Base-by-base conservation (phyloP, 2,888 invertebrate genomes). In the Amiota minor region DNA sequence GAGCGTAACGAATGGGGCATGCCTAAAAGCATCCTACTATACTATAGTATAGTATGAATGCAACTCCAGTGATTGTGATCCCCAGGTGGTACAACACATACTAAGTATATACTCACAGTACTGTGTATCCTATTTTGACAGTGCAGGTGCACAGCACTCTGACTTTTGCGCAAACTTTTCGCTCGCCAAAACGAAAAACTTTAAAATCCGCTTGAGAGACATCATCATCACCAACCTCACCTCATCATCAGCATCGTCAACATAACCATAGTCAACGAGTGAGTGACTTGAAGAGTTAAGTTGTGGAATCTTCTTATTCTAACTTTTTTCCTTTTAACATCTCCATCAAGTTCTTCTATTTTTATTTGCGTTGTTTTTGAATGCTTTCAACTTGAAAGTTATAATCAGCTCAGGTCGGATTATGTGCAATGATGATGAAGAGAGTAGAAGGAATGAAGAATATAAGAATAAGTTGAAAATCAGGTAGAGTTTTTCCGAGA, bases 341-440 rank as follows among this genome's bases (percentile, higher is more conserved):
- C 35, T 23, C 35, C 35, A 35, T 35, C 35, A 35, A 35, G 35
- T 35, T 35, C 35, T 35, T 35, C 35, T 6, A 35, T 35, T 35
- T 35, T 35, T 35, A 35, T 35, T 2, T 35, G 2, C 35, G 6
- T 35, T 35, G 35, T 35, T 35, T 35, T 35, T 35, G 4, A 35
- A 18, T 56, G n/a, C 18, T 10, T 18, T 18, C 56, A 56, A 59
- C 67, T 23, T 62, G 46, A 20, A 68, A 65, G 50, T 68, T 68
- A 68, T 68, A 68, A 68, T 68, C 67, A 68, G 67, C 67, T 68
- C 50, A 68, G 67, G 2, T 49, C n/a, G 67, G 67, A 11, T 68
- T 68, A 68, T 47, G 23, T n/a, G 50, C 67, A 14, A 45, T 16
- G 10, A 18, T 47, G 9, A 47, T 45, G 10, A 20, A 16, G 20